Evolutionary conservation across 2,113 vertebrate species (phyloP).

Genomic region (Talpa occidentalis): DNA sequence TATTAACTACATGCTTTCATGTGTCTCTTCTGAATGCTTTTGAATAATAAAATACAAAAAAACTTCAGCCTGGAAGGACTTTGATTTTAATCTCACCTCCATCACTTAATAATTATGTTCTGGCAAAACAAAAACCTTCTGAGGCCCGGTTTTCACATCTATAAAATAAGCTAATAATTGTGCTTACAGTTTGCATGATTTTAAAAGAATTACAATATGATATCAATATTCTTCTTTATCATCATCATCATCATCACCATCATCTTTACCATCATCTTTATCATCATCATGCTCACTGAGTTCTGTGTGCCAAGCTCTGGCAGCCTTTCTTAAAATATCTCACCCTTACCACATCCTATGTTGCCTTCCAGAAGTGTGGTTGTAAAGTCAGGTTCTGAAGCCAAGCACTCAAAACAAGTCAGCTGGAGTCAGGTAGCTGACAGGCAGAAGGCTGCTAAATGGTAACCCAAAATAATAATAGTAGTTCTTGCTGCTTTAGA

Average conservation of each 20-base stretch:
- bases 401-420: neutral
- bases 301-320: neutral
- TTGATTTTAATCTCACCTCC: neutral
- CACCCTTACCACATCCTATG: neutral
- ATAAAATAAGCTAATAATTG: neutral
- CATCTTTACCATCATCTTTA: neutral
- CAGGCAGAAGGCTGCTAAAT: neutral
- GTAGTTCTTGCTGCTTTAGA: neutral
- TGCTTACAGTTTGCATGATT: neutral
- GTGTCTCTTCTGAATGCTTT: neutral
- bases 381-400: neutral
- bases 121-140: conserved; percentile 9
- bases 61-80: neutral
- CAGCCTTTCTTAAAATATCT: neutral
- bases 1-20: too few relatives aligned
- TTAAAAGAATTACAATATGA: neutral
- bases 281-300: neutral
- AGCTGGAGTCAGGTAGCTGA: neutral
- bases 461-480: neutral
- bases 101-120: neutral
- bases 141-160: neutral
- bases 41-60: neutral
- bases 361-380: neutral
- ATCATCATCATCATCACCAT: neutral
- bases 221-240: neutral